A percentile compares a stretch with the other conserved stretches of the same genome.
These are phyloP conservation scores for Brienomyrus longianalis DNA, from an alignment of 2,113 vertebrate genomes.

Conservation along the genomic window DNA sequence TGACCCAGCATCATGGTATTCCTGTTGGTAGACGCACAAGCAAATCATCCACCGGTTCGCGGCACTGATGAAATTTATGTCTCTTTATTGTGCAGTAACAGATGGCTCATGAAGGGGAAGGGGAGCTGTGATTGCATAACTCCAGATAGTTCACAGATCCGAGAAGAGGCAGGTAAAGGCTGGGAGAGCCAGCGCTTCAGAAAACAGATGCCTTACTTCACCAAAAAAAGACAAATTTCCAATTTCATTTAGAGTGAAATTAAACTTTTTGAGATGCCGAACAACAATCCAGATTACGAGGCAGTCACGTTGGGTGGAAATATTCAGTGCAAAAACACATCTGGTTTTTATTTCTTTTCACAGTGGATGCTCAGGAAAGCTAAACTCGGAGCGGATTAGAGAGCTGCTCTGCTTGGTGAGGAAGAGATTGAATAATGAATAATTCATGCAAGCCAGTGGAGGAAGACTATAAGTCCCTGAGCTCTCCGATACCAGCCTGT, in stretches of 20 bases:
- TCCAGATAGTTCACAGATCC: slow-evolving; percentile 47
- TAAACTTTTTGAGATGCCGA: background rate
- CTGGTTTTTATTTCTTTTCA: slow-evolving; percentile 11
- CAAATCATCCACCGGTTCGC: slow-evolving; percentile 52
- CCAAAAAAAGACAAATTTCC: background rate
- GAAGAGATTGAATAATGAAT: slow-evolving; percentile 41
- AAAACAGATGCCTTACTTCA: background rate
- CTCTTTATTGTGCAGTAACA: slow-evolving; percentile 64
- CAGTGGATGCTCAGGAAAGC: background rate
- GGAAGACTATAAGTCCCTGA: slow-evolving; percentile 35
- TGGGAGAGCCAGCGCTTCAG: background rate
- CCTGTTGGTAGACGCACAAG: background rate
- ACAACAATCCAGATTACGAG: background rate
- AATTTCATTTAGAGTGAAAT: background rate
- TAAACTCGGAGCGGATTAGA: slow-evolving; percentile 26
- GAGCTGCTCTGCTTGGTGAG: slow-evolving; percentile 23
- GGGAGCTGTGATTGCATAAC: slow-evolving; percentile 56
- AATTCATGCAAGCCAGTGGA: slow-evolving; percentile 37
- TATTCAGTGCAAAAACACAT: background rate
- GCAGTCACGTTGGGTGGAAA: background rate
- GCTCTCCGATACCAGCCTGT: slow-evolving; percentile 29
- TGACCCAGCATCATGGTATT: background rate
- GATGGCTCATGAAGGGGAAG: slow-evolving; percentile 52
- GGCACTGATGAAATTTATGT: slow-evolving; percentile 55
- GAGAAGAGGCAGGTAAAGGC: slow-evolving; percentile 29